Percentiles rank a stretch among this genome's conserved stretches.
phyloP scores from a whole-genome alignment of 2,888 invertebrate species.

The Latrodectus elegans region DNA sequence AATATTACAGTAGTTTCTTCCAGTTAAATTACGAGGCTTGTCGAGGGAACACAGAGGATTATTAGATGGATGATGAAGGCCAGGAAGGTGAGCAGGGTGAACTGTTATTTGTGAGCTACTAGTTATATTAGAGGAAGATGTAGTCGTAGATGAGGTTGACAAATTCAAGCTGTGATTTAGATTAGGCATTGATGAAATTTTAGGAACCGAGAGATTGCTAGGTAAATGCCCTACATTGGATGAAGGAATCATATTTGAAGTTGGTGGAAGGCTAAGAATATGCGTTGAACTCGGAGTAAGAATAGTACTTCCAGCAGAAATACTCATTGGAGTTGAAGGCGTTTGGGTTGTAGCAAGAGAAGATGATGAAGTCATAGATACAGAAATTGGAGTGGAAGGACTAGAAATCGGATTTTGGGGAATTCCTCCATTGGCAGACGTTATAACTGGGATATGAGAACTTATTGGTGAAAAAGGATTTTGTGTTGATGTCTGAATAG shows the following conservation, averaged over 20 bases:
- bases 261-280: constrained; percentile 35
- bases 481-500: constrained; percentile 32
- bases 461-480: constrained; percentile 42
- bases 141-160: constrained; percentile 17
- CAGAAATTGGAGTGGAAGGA: constrained; percentile 30
- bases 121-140: constrained; percentile 41
- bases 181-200: constrained; percentile 35
- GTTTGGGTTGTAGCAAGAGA: constrained; percentile 31
- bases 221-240: constrained; percentile 54
- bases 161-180: constrained; percentile 33
- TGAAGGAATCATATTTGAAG: constrained; percentile 32
- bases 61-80: constrained; percentile 30
- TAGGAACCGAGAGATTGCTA: constrained; percentile 49
- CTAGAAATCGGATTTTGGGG: constrained; percentile 42
- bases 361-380: constrained; percentile 23
- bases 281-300: constrained; percentile 44
- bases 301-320: constrained; percentile 26
- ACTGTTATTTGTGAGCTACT: constrained; percentile 48
- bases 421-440: constrained; percentile 28
- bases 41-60: constrained; percentile 39
- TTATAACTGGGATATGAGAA: constrained; percentile 58
- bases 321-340: constrained; percentile 26
- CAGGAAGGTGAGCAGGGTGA: constrained; percentile 47
- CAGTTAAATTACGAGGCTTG: constrained; percentile 68
- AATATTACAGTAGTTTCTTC: constrained; percentile 91